Evolutionary conservation across 2,888 invertebrate genomes (phyloP).

Genomic region (Sinohyriopsis cumingii): DNA sequence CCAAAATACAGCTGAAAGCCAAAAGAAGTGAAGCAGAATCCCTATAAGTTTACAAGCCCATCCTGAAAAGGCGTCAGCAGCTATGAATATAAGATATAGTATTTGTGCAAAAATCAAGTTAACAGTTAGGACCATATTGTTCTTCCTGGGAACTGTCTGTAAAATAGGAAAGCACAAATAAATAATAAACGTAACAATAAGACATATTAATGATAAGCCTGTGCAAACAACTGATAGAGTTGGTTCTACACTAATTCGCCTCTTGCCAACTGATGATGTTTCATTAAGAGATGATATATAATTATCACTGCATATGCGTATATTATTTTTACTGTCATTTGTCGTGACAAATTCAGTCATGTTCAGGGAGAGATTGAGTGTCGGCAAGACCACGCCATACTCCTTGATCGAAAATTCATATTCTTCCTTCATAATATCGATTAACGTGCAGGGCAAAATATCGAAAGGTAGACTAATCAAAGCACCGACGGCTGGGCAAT

Average conservation of each 20-base stretch:
- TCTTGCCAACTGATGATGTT: too few relatives aligned
- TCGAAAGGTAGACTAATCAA: too few relatives aligned
- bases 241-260: not conserved
- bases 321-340: too few relatives aligned
- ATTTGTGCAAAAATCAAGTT: slow-evolving; percentile 16
- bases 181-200: slow-evolving; percentile 14
- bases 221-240: slow-evolving; percentile 12
- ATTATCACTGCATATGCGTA: too few relatives aligned
- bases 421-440: too few relatives aligned
- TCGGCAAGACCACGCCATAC: too few relatives aligned
- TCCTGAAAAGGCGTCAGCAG: not conserved
- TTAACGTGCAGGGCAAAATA: too few relatives aligned
- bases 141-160: slow-evolving; percentile 20
- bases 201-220: slow-evolving; percentile 14
- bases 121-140: slow-evolving; percentile 17
- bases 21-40: slow-evolving; percentile 16
- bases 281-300: too few relatives aligned
- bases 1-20: slow-evolving; percentile 16
- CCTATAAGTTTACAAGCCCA: slow-evolving; percentile 15
- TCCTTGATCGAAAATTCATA: too few relatives aligned
- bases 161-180: slow-evolving; percentile 15
- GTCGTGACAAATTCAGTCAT: too few relatives aligned
- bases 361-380: too few relatives aligned
- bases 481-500: too few relatives aligned
- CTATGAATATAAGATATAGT: slow-evolving; percentile 12